Evolutionary conservation across 2,888 invertebrate genomes (phyloP), one percentile per base, ranked within the genome.

Genomic region (Drosophila mayaguana): DNA sequence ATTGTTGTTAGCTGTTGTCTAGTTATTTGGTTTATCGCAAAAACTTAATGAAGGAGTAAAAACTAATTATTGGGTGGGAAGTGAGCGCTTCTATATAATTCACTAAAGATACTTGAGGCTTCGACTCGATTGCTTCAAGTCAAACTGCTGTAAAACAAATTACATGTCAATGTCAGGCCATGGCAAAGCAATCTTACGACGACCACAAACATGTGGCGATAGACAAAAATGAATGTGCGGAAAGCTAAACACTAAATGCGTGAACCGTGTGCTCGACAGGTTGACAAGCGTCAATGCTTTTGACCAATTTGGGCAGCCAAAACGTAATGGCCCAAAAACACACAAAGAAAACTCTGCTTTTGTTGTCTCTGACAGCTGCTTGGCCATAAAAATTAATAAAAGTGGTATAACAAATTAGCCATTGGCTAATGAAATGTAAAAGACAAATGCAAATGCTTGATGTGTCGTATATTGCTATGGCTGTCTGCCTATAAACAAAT

Each of bases 241-340:
- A 43, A 45, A 45, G 34, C 18, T 28, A 28, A 63, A 28, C 36
- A 20, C 18, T 25, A 25, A 60, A 38, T 63, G 43, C 36, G 57
- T 56, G 28, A 38, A 16, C 25, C 12, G 25, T 51, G 51, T 28
- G 25, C 20, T 38, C 3, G 40, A 14, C 70, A 70, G 56, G 55
- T 72, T 70, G 64, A 63, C 63, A 46, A 45, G 45, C n/a, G 45
- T 36, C 36, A 25, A 36, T 8, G 46, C 45, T 57, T 57, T 63
- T 38, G 71, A 38, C 32, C 71, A 69, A n/a, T 36, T 46, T 38
- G 25, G 40, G 5, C 14, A 25, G 42, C 20, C 55, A 22, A 16
- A n/a, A 22, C 16, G 20, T 38, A 46, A 59, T 68, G 38, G 9
- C n/a, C 34, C 20, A 3, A n/a, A 48, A 28, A 28, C n/a, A 28